A percentile compares a stretch with the other conserved stretches of the same genome.
phyloP scores from a whole-genome alignment of 2,888 invertebrate species.

The Pocota personata region DNA sequence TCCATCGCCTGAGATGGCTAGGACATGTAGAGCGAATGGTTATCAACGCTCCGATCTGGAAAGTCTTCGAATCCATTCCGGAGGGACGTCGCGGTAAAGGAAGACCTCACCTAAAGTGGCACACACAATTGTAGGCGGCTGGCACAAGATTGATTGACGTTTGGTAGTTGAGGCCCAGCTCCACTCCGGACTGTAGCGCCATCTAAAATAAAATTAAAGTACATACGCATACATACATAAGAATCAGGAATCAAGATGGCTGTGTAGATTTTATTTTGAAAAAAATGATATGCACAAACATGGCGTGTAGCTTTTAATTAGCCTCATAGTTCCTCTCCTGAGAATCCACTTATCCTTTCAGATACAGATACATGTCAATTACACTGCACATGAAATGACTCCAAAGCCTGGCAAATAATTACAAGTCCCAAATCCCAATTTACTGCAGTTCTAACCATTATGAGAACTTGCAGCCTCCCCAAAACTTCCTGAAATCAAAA shows the following conservation, averaged over 20 bases:
- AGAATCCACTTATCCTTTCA: neutral
- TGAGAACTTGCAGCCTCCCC: neutral
- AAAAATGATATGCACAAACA: neutral
- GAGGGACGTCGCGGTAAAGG: too few species aligned
- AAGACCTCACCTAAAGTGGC: too few species aligned
- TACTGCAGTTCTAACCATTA: neutral
- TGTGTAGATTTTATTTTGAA: neutral
- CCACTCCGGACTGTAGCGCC: too few species aligned
- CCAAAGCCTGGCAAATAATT: neutral
- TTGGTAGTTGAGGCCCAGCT: too few species aligned
- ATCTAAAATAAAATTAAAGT: too few species aligned
- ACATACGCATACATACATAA: neutral
- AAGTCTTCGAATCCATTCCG: too few species aligned
- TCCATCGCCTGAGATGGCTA: too few species aligned
- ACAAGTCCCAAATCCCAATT: constrained; percentile 28
- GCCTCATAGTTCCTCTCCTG: neutral
- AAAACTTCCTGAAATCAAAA: constrained; percentile 43
- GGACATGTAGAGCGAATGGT: too few species aligned
- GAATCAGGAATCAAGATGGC: too few species aligned
- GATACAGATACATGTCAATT: neutral
- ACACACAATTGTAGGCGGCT: too few species aligned
- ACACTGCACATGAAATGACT: neutral
- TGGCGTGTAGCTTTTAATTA: constrained; percentile 13
- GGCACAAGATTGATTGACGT: too few species aligned
- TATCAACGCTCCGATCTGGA: too few species aligned